These are phyloP conservation scores for Erynnis tages DNA, from an alignment of 2,888 invertebrate genomes.

Conservation along the genomic window DNA sequence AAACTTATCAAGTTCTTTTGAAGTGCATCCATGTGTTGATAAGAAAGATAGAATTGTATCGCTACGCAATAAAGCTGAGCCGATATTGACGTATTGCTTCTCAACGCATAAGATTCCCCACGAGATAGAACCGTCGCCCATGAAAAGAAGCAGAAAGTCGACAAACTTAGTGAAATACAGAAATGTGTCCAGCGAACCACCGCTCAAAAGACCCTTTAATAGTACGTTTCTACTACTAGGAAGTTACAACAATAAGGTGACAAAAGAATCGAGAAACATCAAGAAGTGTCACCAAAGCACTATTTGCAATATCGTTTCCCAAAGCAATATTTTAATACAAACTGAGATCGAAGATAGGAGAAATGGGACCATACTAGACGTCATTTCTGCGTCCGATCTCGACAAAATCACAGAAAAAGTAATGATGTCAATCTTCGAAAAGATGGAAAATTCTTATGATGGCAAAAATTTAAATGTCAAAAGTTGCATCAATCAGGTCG, in stretches of 20 bases:
- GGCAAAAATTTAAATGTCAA: constrained; percentile 35
- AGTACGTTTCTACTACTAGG: constrained; percentile 55
- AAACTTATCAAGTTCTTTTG: not conserved
- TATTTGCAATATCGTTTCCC: constrained; percentile 33
- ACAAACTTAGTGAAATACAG: constrained; percentile 66
- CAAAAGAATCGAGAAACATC: constrained; percentile 27
- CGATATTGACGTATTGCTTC: constrained; percentile 48
- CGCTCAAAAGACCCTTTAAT: constrained; percentile 48
- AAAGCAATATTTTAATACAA: constrained; percentile 42
- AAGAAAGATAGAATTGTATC: constrained; percentile 16
- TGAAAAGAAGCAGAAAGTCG: constrained; percentile 62
- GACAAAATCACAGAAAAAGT: constrained; percentile 58
- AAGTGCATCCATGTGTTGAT: not conserved
- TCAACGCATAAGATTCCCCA: constrained; percentile 41
- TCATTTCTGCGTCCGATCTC: constrained; percentile 44
- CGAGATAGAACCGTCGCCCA: constrained; percentile 32
- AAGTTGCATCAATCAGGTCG: constrained; percentile 49
- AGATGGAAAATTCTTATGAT: constrained; percentile 33
- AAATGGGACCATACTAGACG: constrained; percentile 45
- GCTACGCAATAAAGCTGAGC: constrained; percentile 30
- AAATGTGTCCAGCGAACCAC: constrained; percentile 55
- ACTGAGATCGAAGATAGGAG: constrained; percentile 36
- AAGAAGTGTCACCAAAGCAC: constrained; percentile 14
- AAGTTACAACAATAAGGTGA: constrained; percentile 40
- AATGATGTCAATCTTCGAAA: constrained; percentile 49